A percentile compares a stretch with the other conserved stretches of the same genome.
Evolutionary conservation across 2,113 vertebrate species (phyloP).

Genomic region (Poeciliopsis turrubarensis): DNA sequence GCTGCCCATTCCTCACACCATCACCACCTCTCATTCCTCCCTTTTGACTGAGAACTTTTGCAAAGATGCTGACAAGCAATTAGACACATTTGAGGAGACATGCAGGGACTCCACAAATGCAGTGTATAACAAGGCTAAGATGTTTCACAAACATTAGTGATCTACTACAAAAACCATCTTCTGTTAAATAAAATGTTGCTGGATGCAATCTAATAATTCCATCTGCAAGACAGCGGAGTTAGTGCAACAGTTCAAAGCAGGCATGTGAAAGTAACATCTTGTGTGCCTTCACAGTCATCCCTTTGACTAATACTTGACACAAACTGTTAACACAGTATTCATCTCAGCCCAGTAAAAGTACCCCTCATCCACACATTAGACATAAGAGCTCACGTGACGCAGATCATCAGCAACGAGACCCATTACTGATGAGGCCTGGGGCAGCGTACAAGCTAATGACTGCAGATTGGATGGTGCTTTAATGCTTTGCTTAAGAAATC

Average conservation of each 20-base stretch:
- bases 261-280: conserved; percentile 19
- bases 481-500: conserved; percentile 68
- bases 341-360: conserved; percentile 48
- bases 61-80: conserved; percentile 43
- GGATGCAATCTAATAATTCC: conserved; percentile 11
- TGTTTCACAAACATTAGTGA: conserved; percentile 51
- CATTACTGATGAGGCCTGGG: conserved; percentile 61
- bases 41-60: conserved; percentile 57
- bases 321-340: conserved; percentile 65
- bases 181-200: conserved; percentile 34
- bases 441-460: conserved; percentile 66
- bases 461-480: conserved; percentile 68
- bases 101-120: conserved; percentile 46
- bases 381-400: conserved; percentile 68
- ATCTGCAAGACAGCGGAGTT: conserved; percentile 20
- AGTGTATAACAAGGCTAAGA: conserved; percentile 50
- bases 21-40: conserved; percentile 63
- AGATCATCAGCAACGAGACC: conserved; percentile 70
- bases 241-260: conserved; percentile 44
- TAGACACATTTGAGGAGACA: conserved; percentile 37
- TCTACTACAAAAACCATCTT: conserved; percentile 15
- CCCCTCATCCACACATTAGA: conserved; percentile 65
- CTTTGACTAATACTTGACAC: conserved; percentile 42
- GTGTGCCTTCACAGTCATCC: conserved; percentile 27
- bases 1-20: conserved; percentile 68